A percentile compares a stretch with the other conserved stretches of the same genome.
Evolutionary conservation across 2,113 vertebrate species (phyloP).

Genomic region (Etia nguti): DNA sequence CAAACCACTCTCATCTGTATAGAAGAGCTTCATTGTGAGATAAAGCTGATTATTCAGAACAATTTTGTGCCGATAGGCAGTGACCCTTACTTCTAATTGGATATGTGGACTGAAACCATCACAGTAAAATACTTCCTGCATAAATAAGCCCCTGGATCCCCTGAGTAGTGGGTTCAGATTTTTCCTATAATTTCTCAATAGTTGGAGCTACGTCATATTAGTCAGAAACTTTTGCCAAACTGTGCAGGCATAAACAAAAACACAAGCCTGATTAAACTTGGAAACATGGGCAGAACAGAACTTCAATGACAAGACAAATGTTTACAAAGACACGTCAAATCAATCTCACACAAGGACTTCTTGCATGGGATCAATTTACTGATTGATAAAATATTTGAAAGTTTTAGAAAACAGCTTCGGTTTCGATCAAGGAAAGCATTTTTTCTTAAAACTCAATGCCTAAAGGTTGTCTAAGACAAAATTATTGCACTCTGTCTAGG

Average conservation of each 20-base stretch:
- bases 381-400: background rate
- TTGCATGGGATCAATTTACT: background rate
- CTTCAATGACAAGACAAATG: background rate
- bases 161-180: background rate
- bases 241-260: background rate
- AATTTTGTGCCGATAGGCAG: background rate
- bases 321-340: background rate
- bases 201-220: background rate
- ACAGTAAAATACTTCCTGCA: background rate
- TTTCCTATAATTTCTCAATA: background rate
- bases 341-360: background rate
- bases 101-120: background rate
- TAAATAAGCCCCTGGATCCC: background rate
- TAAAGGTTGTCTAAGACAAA: constrained; percentile 29
- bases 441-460: background rate
- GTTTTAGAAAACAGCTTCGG: background rate
- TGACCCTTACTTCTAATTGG: background rate
- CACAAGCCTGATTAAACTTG: background rate
- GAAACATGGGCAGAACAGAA: background rate
- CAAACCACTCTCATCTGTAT: background rate
- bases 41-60: background rate
- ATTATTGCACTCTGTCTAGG: constrained; percentile 42
- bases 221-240: background rate
- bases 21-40: background rate
- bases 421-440: background rate